phyloP scores from a whole-genome alignment of 2,113 vertebrate species.

The Ursus arctos region DNA sequence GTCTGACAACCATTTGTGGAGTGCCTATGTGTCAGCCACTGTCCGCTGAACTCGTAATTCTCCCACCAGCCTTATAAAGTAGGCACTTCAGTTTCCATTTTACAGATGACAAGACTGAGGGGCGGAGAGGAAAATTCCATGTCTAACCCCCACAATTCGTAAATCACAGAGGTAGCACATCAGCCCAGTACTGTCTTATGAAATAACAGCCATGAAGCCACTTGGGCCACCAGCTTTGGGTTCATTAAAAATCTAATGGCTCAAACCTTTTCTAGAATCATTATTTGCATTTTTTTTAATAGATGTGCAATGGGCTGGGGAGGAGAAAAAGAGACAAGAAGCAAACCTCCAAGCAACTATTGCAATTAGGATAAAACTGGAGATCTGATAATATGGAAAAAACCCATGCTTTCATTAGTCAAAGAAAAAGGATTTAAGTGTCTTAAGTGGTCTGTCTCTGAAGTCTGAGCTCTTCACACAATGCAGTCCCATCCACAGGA shows the following conservation, averaged over 20 bases:
- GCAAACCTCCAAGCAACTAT: neutral
- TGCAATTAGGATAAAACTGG: slow-evolving; percentile 24
- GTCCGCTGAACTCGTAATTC: neutral
- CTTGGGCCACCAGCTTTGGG: neutral
- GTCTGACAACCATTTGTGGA: neutral
- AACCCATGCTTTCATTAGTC: neutral
- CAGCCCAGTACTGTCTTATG: neutral
- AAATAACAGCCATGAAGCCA: neutral
- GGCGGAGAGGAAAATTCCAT: neutral
- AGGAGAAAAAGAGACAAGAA: slow-evolving; percentile 1
- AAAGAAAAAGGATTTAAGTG: neutral
- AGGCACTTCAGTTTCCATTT: neutral
- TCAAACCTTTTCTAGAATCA: neutral
- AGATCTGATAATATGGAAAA: slow-evolving; percentile 12
- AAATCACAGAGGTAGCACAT: neutral
- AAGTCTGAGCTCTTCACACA: neutral
- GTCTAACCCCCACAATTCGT: neutral
- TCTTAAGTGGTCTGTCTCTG: neutral
- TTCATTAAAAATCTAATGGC: neutral
- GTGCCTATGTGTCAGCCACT: neutral
- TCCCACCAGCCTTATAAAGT: neutral
- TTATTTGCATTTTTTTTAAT: slow-evolving; percentile 24
- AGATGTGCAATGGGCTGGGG: neutral
- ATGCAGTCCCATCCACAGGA: neutral
- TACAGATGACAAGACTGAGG: slow-evolving; percentile 40